These are phyloP conservation scores for Antechinus flavipes DNA, from an alignment of 2,113 vertebrate genomes.

Conservation along the genomic window DNA sequence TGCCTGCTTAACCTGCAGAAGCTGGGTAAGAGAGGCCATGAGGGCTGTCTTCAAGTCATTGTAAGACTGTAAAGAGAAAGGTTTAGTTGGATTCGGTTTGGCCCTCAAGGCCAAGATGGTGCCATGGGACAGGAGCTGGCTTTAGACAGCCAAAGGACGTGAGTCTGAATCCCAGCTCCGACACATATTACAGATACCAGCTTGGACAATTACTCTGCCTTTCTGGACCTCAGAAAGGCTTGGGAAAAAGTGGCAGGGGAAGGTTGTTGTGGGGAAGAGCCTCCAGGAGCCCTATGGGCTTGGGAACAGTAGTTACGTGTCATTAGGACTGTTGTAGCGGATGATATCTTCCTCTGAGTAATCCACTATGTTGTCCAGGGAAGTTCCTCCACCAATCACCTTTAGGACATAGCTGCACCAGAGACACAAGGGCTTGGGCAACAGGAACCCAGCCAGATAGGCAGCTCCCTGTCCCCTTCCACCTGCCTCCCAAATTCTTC, in stretches of 20 bases:
- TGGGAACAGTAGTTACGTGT: conserved; percentile 61
- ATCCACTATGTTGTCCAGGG: conserved; percentile 2
- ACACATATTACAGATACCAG: background rate
- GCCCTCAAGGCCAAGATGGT: background rate
- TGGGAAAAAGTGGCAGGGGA: background rate
- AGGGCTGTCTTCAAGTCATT: background rate
- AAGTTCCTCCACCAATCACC: conserved; percentile 76
- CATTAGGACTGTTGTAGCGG: conserved; percentile 68
- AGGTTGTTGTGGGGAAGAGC: background rate
- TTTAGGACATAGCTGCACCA: conserved; percentile 74
- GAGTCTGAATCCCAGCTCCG: background rate
- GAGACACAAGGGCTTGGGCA: background rate
- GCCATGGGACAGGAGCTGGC: background rate
- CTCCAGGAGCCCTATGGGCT: background rate
- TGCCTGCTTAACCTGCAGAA: background rate
- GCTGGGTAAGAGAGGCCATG: no score
- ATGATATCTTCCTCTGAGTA: conserved; percentile 73
- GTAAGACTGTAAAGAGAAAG: background rate
- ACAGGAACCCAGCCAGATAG: no score
- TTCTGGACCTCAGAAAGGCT: background rate
- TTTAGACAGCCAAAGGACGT: background rate
- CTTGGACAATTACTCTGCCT: background rate
- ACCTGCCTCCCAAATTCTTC: no score
- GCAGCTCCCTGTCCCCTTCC: no score
- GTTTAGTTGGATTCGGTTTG: background rate